phyloP scores from a whole-genome alignment of 2,113 vertebrate species.

The Lasiurus borealis region DNA sequence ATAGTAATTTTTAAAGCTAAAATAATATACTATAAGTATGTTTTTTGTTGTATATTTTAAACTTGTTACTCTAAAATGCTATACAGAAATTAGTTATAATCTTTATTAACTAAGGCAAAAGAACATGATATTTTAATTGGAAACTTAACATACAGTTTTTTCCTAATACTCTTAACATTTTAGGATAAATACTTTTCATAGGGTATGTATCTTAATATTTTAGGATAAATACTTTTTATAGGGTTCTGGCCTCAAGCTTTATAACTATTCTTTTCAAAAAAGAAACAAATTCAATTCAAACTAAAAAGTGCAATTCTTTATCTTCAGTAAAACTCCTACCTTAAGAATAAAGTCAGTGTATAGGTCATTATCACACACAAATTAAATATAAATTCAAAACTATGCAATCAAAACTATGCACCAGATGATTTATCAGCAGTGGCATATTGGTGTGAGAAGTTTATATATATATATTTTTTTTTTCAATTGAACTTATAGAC shows the following conservation, averaged over 20 bases:
- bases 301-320: neutral
- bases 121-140: conserved; percentile 25
- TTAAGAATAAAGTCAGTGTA: conserved; percentile 23
- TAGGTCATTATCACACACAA: neutral
- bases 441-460: neutral
- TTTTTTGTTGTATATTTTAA: conserved; percentile 41
- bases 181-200: neutral
- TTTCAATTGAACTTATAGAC: neutral
- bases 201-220: neutral
- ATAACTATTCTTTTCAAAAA: neutral
- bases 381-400: neutral
- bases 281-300: conserved; percentile 3
- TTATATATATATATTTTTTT: neutral
- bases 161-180: neutral
- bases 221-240: conserved; percentile 27
- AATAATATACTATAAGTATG: neutral
- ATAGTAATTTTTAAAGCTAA: neutral
- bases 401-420: neutral
- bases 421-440: neutral
- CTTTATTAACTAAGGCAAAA: conserved; percentile 31
- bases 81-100: conserved; percentile 4
- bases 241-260: neutral
- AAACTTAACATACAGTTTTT: neutral
- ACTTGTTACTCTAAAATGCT: neutral
- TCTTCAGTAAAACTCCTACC: neutral